A percentile compares a stretch with the other conserved stretches of the same genome.
phyloP scores from a whole-genome alignment of 1,140 invertebrate genomes.

The Bombus polaris region DNA sequence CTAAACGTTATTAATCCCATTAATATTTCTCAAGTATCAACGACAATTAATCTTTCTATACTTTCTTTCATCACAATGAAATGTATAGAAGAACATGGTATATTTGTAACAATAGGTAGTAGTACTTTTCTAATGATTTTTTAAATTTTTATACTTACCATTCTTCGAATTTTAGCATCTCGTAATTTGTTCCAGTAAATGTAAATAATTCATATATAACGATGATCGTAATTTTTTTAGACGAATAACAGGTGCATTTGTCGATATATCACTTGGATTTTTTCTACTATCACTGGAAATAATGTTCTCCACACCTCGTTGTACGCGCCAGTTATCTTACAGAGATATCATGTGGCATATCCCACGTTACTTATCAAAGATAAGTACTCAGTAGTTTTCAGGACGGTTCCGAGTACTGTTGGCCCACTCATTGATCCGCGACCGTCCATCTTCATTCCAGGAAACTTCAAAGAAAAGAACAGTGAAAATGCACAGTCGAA shows the following conservation, averaged over 20 bases:
- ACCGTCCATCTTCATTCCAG: no score
- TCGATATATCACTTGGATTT: slow-evolving; percentile 16
- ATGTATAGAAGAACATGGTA: neutral
- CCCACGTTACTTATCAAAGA: slow-evolving; percentile 69
- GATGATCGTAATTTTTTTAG: neutral
- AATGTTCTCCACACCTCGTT: slow-evolving; percentile 38
- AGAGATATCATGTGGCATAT: slow-evolving; percentile 62
- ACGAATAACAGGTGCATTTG: slow-evolving; percentile 23
- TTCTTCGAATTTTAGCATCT: neutral
- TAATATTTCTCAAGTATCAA: neutral
- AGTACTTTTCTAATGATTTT: neutral
- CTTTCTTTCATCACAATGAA: neutral
- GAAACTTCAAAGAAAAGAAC: neutral
- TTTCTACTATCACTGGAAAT: slow-evolving; percentile 17
- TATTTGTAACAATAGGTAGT: no score
- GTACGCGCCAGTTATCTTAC: slow-evolving; percentile 57
- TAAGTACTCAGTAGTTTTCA: slow-evolving; percentile 68
- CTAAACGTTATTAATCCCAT: neutral
- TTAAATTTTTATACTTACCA: neutral
- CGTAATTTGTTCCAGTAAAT: neutral
- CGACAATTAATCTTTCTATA: neutral
- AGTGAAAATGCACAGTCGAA: neutral
- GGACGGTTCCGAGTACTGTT: slow-evolving; percentile 40
- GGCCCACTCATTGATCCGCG: slow-evolving; percentile 38
- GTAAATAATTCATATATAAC: no score